phyloP scores from a whole-genome alignment of 1,140 invertebrate species.

The Acyrthosiphon pisum region DNA sequence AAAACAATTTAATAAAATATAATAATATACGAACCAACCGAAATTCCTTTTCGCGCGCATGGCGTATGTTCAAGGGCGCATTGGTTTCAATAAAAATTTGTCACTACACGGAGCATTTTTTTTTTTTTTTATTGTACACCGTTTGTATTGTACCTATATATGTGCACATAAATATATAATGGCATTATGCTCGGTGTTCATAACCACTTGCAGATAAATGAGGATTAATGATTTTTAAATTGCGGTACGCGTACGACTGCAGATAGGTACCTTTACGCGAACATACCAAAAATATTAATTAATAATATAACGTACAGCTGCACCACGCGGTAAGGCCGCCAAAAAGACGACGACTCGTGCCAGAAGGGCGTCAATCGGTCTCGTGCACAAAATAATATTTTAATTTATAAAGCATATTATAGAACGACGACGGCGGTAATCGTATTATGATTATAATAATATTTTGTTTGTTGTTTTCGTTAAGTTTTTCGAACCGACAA shows the following conservation, averaged over 20 bases:
- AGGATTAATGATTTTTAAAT: constrained; percentile 46
- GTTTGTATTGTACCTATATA: background rate
- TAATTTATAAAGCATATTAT: background rate
- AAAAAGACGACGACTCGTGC: background rate
- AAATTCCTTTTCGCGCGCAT: background rate
- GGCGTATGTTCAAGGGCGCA: constrained; percentile 11
- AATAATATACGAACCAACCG: background rate
- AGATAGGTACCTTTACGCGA: background rate
- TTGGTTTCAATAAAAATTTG: background rate
- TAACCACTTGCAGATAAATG: background rate
- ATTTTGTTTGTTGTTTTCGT: background rate
- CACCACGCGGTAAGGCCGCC: background rate
- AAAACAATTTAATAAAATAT: background rate
- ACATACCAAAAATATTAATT: background rate
- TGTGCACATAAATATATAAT: background rate
- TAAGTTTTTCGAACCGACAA: background rate
- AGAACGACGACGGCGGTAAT: background rate
- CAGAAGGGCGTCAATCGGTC: background rate
- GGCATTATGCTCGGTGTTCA: background rate
- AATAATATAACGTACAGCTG: background rate
- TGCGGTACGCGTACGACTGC: background rate
- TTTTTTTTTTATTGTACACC: background rate
- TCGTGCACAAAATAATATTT: background rate
- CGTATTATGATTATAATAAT: background rate
- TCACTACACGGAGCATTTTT: background rate